These are phyloP conservation scores for Rhabdornis inornatus DNA, from an alignment of 2,113 vertebrate genomes.

Conservation along the genomic window DNA sequence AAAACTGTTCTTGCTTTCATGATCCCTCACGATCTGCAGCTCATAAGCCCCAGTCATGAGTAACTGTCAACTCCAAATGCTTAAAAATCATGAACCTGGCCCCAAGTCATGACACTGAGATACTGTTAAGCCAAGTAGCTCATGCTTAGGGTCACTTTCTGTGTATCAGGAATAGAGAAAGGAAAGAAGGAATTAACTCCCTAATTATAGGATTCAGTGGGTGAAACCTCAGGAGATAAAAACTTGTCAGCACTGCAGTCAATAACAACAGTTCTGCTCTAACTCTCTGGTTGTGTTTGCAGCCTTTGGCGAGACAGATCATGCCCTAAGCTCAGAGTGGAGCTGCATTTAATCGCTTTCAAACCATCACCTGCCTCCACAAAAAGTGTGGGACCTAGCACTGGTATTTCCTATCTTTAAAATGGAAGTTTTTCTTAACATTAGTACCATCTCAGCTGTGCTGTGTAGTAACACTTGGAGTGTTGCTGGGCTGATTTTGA, in stretches of 20 bases:
- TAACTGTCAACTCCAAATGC: not conserved
- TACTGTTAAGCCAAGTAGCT: not conserved
- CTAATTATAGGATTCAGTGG: fast-evolving
- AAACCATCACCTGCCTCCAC: not conserved
- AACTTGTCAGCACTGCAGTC: not conserved
- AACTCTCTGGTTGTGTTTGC: not conserved
- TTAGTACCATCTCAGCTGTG: not conserved
- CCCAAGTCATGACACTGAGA: not conserved
- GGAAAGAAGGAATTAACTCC: not conserved
- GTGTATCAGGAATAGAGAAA: not conserved
- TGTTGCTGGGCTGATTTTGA: not conserved
- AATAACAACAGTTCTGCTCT: not conserved
- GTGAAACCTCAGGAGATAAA: not conserved
- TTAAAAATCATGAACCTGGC: not conserved
- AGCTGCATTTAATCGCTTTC: not conserved
- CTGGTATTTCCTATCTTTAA: not conserved
- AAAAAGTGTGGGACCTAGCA: not conserved
- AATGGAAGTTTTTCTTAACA: not conserved
- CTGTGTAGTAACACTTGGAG: not conserved
- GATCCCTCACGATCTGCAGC: not conserved
- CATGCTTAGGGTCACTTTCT: not conserved
- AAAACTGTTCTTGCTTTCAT: not conserved
- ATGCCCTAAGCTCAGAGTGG: not conserved
- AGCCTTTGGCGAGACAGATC: not conserved
- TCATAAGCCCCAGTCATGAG: not conserved